phyloP scores from a whole-genome alignment of 2,113 vertebrate genomes.

The Pterocles orientalis region DNA sequence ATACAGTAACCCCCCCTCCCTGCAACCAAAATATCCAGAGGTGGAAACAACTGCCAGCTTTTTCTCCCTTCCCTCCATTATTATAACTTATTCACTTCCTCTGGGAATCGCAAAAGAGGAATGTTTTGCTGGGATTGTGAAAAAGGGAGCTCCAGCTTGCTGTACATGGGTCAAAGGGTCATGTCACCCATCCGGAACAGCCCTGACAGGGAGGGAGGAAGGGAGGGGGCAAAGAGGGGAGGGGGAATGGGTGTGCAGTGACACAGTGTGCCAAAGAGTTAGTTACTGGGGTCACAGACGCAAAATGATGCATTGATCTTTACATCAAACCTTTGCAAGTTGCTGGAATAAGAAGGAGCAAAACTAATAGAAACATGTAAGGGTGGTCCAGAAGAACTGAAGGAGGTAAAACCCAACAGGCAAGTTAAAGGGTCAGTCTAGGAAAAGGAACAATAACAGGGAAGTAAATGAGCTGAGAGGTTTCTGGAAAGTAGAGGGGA shows the following conservation, averaged over 20 bases:
- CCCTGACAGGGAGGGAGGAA: not conserved
- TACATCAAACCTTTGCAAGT: not conserved
- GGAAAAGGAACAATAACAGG: not conserved
- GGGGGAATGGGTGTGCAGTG: accelerated
- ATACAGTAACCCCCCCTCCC: not conserved
- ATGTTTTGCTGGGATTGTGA: not conserved
- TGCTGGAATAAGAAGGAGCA: not conserved
- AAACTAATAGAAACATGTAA: not conserved
- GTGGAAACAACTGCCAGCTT: conserved; percentile 10
- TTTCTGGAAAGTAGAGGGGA: not conserved
- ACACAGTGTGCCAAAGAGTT: accelerated
- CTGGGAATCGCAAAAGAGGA: not conserved
- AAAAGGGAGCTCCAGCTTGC: not conserved
- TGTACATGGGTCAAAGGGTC: not conserved
- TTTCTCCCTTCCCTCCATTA: conserved; percentile 9
- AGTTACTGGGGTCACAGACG: not conserved
- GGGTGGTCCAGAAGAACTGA: not conserved
- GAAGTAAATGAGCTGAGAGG: not conserved
- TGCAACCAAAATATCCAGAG: conserved; percentile 9
- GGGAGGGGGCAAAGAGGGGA: not conserved
- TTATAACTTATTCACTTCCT: conserved; percentile 12
- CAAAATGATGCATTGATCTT: not conserved
- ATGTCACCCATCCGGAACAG: not conserved
- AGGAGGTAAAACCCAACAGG: not conserved
- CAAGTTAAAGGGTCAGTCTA: not conserved